phyloP scores from a whole-genome alignment of 2,888 invertebrate genomes.

The Catocala nupta region DNA sequence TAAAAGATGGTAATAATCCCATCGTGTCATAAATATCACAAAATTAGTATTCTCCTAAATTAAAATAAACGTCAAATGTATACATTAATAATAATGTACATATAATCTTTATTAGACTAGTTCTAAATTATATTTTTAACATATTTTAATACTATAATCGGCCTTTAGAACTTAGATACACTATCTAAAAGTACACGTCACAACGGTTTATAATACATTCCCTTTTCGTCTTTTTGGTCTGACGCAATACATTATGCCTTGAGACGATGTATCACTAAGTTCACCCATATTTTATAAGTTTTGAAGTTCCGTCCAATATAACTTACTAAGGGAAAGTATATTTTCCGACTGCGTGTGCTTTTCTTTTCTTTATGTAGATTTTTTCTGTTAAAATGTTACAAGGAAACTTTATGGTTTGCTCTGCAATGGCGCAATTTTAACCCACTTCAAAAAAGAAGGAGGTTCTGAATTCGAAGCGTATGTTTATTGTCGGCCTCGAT shows the following conservation, averaged over 20 bases:
- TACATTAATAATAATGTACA: too few relatives aligned
- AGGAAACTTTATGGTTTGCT: constrained; percentile 13
- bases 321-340: constrained; percentile 45
- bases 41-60: too few relatives aligned
- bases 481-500: too few relatives aligned
- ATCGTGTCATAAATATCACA: too few relatives aligned
- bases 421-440: neutral
- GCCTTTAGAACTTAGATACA: neutral
- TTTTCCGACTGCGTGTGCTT: constrained; percentile 33
- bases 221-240: constrained; percentile 35
- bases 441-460: too few relatives aligned
- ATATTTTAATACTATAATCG: too few relatives aligned
- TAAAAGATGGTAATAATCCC: too few relatives aligned
- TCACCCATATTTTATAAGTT: constrained; percentile 54
- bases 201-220: constrained; percentile 41
- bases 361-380: constrained; percentile 34
- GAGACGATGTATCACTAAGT: constrained; percentile 49
- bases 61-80: too few relatives aligned
- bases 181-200: constrained; percentile 11
- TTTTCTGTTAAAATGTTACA: constrained; percentile 19
- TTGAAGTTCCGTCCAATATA: constrained; percentile 49
- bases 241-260: constrained; percentile 49
- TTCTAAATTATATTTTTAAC: too few relatives aligned
- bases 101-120: too few relatives aligned
- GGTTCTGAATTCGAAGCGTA: too few relatives aligned